Evolutionary conservation across 2,797 vertebrate genomes (phyloP).

Genomic region (Phalanger gymnotis): DNA sequence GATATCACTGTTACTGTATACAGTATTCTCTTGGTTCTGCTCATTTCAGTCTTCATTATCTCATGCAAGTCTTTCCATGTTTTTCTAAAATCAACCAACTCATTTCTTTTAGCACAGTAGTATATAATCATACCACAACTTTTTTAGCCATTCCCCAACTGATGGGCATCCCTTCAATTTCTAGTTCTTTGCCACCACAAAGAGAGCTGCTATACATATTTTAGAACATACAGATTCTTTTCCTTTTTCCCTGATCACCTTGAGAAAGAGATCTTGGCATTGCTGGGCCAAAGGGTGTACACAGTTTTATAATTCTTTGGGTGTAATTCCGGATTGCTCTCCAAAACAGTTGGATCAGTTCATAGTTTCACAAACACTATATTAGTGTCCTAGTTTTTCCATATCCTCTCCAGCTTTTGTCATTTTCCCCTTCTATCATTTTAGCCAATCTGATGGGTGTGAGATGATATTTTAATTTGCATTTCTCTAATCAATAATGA

Average conservation of each 20-base stretch:
- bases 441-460: not conserved
- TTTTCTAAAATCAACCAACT: not conserved
- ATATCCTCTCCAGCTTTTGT: not conserved
- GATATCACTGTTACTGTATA: not conserved
- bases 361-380: not conserved
- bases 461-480: not conserved
- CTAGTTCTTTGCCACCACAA: not conserved
- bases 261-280: not conserved
- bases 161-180: not conserved
- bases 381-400: not conserved
- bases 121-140: not conserved
- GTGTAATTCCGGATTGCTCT: not conserved
- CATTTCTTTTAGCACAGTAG: not conserved
- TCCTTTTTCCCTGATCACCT: not conserved
- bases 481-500: not conserved
- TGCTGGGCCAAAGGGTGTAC: not conserved
- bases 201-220: not conserved
- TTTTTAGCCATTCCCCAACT: not conserved
- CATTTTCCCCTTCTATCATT: not conserved
- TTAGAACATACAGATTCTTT: not conserved
- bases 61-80: not conserved
- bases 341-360: not conserved
- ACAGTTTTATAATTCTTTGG: no score
- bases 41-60: not conserved
- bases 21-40: not conserved